Percentiles rank a stretch among this genome's conserved stretches.
Conservation (phyloP, 2,888 invertebrate species). For the Prosopocoilus inquinatus region DNA sequence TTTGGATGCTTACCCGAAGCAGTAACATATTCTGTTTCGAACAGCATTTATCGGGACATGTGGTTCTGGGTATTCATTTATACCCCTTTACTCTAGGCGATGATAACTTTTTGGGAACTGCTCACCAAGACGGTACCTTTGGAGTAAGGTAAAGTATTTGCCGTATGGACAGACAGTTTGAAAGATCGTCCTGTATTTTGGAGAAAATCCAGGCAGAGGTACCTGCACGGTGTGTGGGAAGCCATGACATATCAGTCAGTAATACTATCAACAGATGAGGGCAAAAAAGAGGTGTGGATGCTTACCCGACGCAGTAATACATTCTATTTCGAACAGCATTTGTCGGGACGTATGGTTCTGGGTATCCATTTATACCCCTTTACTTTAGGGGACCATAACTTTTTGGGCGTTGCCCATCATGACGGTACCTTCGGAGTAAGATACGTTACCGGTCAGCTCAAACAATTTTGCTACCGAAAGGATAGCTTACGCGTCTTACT, state of each 20-base stretch:
- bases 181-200: constrained; percentile 62
- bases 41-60: constrained; percentile 65
- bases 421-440: constrained; percentile 69
- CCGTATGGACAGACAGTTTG: constrained; percentile 56
- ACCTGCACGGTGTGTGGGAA: constrained; percentile 75
- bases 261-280: constrained; percentile 70
- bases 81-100: constrained; percentile 52
- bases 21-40: constrained; percentile 68
- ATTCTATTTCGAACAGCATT: constrained; percentile 63
- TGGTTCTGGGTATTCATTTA: constrained; percentile 62
- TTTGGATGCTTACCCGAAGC: constrained; percentile 74
- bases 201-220: constrained; percentile 59
- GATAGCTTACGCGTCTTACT: constrained; percentile 49
- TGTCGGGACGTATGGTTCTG: constrained; percentile 67
- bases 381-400: constrained; percentile 44
- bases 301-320: constrained; percentile 67
- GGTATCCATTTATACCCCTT: constrained; percentile 61
- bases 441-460: constrained; percentile 33
- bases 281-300: constrained; percentile 82
- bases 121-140: constrained; percentile 67
- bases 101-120: constrained; percentile 62
- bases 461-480: background rate
- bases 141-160: constrained; percentile 57
- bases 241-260: constrained; percentile 52
- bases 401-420: constrained; percentile 66